Base-by-base conservation (phyloP, 2,113 vertebrate genomes). In the Calyptommatus sinebrachiatus region DNA sequence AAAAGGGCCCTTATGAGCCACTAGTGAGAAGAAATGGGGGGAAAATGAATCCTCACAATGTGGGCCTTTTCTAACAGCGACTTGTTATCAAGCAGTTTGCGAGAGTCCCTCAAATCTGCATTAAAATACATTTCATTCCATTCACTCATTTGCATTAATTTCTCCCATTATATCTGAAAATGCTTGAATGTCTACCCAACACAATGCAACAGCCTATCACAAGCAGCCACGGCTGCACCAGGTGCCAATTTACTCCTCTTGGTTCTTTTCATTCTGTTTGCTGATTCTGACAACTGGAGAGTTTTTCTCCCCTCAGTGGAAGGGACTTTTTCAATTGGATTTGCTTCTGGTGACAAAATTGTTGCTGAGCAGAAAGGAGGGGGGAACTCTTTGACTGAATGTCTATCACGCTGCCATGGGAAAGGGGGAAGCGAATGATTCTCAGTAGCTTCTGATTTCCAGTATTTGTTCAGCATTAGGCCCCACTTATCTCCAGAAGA, bases 401-500 rank as follows among this genome's bases (percentile, higher is more conserved):
- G 95, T 97, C 96, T 96, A 96, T 97, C 97, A 97, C 85, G 95
- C 97, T 97, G 96, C 97, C 98, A 97, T 99, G 98, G 98, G 98
- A 99, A 99, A 99, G 97, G 94, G 90, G 95, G 96, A 96, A 93
- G 95, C 93, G 97, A 98, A 97, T 97, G 97, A 97, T 99, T 99
- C 98, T 99, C 98, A 99, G 98, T 99, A 97, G 97, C 97, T 99
- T 98, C 97, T 98, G 97, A 99, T 99, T 99, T 99, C 97, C 97
- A 97, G 97, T 99, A 99, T 99, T 99, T 99, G 98, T 99, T 99
- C 97, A 97, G 97, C 96, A 96, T 98, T 98, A 98, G 97, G 95
- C 93, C 92, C 97, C 97, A 99, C 97, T 99, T 99, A 99, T 98
- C 97, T 98, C 95, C 95, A 96, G 96, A 96, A 98, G 97, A 97